Percentiles rank a stretch among this genome's conserved stretches.
phyloP scores from a whole-genome alignment of 2,797 vertebrate species.

The Percopsis omiscomaycus region DNA sequence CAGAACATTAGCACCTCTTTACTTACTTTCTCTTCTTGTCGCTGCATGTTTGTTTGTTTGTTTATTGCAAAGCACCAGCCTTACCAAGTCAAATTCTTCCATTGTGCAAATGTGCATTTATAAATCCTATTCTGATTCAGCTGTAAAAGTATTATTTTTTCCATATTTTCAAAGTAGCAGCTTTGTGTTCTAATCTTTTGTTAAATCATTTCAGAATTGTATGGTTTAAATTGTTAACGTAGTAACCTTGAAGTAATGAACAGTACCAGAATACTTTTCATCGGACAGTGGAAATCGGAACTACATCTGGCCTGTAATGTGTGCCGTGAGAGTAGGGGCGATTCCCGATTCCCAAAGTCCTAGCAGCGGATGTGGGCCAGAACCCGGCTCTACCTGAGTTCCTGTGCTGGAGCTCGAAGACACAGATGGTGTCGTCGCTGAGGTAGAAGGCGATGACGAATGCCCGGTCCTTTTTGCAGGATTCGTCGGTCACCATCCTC shows the following conservation, averaged over 20 bases:
- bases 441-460: slow-evolving; percentile 88
- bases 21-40: no score
- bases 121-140: no score
- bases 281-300: slow-evolving; percentile 17
- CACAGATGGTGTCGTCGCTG: slow-evolving; percentile 82
- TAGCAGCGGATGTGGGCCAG: not conserved
- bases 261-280: slow-evolving; percentile 6
- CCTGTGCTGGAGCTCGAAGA: slow-evolving; percentile 80
- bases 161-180: no score
- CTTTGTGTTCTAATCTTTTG: no score
- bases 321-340: slow-evolving; percentile 17
- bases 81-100: no score
- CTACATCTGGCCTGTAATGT: slow-evolving; percentile 24
- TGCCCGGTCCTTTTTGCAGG: slow-evolving; percentile 71
- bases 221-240: no score
- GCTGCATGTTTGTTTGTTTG: no score
- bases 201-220: no score
- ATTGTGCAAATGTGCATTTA: no score
- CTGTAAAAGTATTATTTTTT: no score
- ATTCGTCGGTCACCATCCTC: slow-evolving; percentile 75
- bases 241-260: not conserved
- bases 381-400: slow-evolving; percentile 82
- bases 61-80: no score
- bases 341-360: slow-evolving; percentile 17
- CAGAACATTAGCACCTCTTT: no score